These are phyloP conservation scores for Alcedo atthis DNA, from an alignment of 2,797 vertebrate genomes.

Conservation along the genomic window DNA sequence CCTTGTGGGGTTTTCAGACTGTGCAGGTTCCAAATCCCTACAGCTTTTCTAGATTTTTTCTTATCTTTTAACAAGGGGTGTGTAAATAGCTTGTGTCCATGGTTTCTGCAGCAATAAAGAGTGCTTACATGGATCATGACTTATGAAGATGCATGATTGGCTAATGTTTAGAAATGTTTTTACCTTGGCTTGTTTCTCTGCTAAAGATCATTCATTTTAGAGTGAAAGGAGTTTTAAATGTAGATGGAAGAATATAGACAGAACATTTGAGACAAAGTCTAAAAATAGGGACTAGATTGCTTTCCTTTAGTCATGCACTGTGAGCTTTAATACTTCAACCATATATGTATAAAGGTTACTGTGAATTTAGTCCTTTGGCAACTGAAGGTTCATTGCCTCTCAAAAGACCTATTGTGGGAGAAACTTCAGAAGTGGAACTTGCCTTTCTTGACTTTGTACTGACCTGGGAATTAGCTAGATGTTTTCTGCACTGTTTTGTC, in stretches of 20 bases:
- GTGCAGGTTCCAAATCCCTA: neutral
- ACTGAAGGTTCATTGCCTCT: neutral
- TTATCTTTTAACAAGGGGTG: neutral
- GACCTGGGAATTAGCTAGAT: neutral
- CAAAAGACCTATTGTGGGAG: neutral
- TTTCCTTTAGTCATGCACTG: neutral
- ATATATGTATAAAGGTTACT: neutral
- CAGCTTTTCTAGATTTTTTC: neutral
- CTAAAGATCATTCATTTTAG: neutral
- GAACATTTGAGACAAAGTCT: neutral
- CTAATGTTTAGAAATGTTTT: neutral
- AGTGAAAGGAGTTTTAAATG: neutral
- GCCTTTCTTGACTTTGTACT: neutral
- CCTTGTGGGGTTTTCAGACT: neutral
- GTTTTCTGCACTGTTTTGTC: neutral
- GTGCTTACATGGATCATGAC: neutral
- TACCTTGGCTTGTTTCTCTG: neutral
- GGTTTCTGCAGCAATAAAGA: neutral
- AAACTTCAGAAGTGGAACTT: neutral
- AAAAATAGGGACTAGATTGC: neutral
- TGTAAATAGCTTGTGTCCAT: neutral
- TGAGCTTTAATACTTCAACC: slow-evolving; percentile 8
- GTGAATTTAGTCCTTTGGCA: neutral
- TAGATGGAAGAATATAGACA: neutral
- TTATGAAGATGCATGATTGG: neutral